These are phyloP conservation scores for Pelodiscus sinensis DNA, from an alignment of 2,113 vertebrate genomes.

Conservation along the genomic window DNA sequence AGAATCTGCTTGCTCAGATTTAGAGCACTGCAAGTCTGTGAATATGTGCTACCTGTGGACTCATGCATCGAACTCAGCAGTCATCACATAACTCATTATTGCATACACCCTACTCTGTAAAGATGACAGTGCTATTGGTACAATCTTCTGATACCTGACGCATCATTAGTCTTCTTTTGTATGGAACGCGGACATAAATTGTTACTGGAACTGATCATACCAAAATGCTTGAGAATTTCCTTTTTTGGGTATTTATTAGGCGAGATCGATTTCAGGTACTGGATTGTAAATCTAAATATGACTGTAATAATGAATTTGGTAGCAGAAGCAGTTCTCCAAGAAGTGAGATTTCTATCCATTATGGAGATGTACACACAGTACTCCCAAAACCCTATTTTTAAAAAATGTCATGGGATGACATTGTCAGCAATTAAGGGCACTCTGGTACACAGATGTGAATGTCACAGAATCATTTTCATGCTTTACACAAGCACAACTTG, in stretches of 20 bases:
- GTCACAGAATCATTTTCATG: not conserved
- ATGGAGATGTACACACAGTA: not conserved
- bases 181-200: not conserved
- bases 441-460: not conserved
- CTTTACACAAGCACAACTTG: not conserved
- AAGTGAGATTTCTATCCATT: not conserved
- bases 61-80: too few relatives aligned
- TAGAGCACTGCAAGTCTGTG: too few relatives aligned
- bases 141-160: not conserved
- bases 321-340: not conserved
- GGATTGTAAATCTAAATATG: not conserved
- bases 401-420: not conserved
- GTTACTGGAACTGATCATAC: not conserved
- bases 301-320: not conserved
- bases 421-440: not conserved
- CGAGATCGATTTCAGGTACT: not conserved
- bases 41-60: too few relatives aligned
- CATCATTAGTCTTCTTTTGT: not conserved
- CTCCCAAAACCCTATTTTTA: not conserved
- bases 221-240: not conserved
- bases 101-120: too few relatives aligned
- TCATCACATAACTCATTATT: too few relatives aligned
- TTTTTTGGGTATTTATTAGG: not conserved
- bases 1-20: too few relatives aligned
- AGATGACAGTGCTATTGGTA: not conserved